Base-by-base conservation (phyloP, 2,888 invertebrate genomes). In the Cantharis rufa region DNA sequence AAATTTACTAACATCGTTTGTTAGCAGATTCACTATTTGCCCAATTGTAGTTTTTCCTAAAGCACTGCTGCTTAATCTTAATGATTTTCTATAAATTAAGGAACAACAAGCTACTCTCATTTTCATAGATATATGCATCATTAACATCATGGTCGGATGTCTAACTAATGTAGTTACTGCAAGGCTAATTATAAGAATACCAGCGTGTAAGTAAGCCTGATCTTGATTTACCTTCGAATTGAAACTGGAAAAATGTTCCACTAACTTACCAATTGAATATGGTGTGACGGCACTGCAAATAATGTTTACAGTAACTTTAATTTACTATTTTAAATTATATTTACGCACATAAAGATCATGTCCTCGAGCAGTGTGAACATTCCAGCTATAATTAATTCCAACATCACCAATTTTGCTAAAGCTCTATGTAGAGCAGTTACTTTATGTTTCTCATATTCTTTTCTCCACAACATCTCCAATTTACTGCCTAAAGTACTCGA, bases 1-100 rank as follows among this genome's bases (percentile, higher is more conserved):
- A 87, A 97, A 96, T 77, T 96, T 89, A 81, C 93, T 94, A 0
- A 96, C 96, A 88, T 98, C 97, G 74, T 96, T 97, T 0, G 96
- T 96, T 78, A 97, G 79, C 68, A 88, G 81, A 80, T 88, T 88
- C 64, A 88, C 85, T 82, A 87, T 85, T 81, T 88, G 87, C 86
- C 89, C 98, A 83, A 92, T 95, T 88, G 89, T 94, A 0, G 97
- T 97, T 86, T 96, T 93, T 7, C 94, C 94, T 69, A 97, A 89
- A 11, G 68, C 64, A 4, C 93, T 93, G 87, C 94, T 94, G 76
- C 95, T 95, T 68, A 97, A 89, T 80, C 91, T 89, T 15, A 87
- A 78, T 15, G 86, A 82, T 82, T 97, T 97, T 86, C 95, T 91
- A 86, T 96, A 96, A 76, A 97, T 92, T 28, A 97, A 89, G 0